A percentile compares a stretch with the other conserved stretches of the same genome.
phyloP scores from a whole-genome alignment of 2,113 vertebrate genomes.

The Sorex araneus region DNA sequence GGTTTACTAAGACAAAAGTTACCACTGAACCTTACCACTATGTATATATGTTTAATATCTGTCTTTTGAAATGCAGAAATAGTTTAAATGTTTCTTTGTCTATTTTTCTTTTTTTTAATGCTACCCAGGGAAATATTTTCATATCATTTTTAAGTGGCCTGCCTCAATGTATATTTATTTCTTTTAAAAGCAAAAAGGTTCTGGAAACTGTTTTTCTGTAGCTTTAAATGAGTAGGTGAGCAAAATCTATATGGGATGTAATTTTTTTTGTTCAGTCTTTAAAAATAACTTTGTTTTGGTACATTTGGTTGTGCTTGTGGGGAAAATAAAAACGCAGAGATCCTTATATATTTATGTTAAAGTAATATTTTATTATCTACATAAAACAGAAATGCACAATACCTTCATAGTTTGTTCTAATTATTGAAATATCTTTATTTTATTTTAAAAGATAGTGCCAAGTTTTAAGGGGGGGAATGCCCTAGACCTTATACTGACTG shows the following conservation, averaged over 20 bases:
- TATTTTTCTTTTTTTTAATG: slow-evolving; percentile 92
- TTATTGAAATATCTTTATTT: slow-evolving; percentile 96
- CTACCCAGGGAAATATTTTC: slow-evolving; percentile 96
- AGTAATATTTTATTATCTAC: slow-evolving; percentile 97
- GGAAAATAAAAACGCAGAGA: slow-evolving; percentile 95
- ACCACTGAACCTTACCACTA: slow-evolving; percentile 92
- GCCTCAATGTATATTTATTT: slow-evolving; percentile 95
- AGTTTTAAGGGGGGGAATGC: slow-evolving; percentile 81
- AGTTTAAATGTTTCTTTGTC: slow-evolving; percentile 94
- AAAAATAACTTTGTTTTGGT: slow-evolving; percentile 95
- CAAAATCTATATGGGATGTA: slow-evolving; percentile 96
- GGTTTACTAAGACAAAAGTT: slow-evolving; percentile 90
- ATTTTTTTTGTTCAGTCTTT: slow-evolving; percentile 92
- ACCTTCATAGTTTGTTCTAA: slow-evolving; percentile 96
- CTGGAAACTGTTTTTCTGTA: slow-evolving; percentile 95
- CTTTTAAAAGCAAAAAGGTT: slow-evolving; percentile 92
- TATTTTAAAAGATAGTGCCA: slow-evolving; percentile 88
- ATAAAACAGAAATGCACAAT: slow-evolving; percentile 98
- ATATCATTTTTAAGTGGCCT: slow-evolving; percentile 92
- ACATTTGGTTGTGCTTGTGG: slow-evolving; percentile 97
- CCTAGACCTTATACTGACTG: slow-evolving; percentile 83
- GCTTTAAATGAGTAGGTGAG: slow-evolving; percentile 95
- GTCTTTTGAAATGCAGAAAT: slow-evolving; percentile 95
- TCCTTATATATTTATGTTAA: slow-evolving; percentile 97
- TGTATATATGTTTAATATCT: slow-evolving; percentile 96